These are phyloP conservation scores for Sebastiscus tertius DNA, from an alignment of 2,797 vertebrate species.

Conservation along the genomic window DNA sequence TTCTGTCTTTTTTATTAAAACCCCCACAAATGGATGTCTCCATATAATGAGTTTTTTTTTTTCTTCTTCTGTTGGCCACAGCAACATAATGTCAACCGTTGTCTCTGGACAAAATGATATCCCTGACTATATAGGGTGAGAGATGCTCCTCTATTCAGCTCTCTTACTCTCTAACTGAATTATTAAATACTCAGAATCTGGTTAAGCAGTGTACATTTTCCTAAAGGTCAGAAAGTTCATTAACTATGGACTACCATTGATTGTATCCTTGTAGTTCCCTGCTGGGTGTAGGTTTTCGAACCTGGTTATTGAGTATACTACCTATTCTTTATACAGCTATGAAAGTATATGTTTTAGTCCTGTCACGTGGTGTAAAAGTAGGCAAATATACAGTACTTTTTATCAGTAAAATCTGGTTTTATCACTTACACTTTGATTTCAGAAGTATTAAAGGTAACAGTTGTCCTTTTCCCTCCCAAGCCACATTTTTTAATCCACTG, in stretches of 20 bases:
- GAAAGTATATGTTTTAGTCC: not conserved
- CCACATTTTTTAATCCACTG: conserved; percentile 16
- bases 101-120: conserved; percentile 81
- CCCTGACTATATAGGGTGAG: conserved; percentile 77
- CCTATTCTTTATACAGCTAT: not conserved
- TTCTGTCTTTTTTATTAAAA: conserved; percentile 82
- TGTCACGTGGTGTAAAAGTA: not conserved
- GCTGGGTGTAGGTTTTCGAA: conserved; percentile 59
- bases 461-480: not conserved
- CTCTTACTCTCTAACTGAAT: conserved; percentile 83
- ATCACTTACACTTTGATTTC: not conserved
- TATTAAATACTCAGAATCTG: conserved; percentile 88
- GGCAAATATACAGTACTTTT: not conserved
- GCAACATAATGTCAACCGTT: conserved; percentile 79
- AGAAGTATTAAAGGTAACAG: conserved; percentile 21
- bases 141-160: conserved; percentile 75
- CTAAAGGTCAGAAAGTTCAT: conserved; percentile 89
- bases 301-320: conserved; percentile 41
- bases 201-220: conserved; percentile 85
- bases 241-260: conserved; percentile 85
- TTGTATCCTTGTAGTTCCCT: conserved; percentile 75
- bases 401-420: not conserved
- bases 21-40: conserved; percentile 67
- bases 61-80: conserved; percentile 63
- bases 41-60: conserved; percentile 77